Conservation (phyloP, 2,888 invertebrate species). For the Eugnorisma glareosa region DNA sequence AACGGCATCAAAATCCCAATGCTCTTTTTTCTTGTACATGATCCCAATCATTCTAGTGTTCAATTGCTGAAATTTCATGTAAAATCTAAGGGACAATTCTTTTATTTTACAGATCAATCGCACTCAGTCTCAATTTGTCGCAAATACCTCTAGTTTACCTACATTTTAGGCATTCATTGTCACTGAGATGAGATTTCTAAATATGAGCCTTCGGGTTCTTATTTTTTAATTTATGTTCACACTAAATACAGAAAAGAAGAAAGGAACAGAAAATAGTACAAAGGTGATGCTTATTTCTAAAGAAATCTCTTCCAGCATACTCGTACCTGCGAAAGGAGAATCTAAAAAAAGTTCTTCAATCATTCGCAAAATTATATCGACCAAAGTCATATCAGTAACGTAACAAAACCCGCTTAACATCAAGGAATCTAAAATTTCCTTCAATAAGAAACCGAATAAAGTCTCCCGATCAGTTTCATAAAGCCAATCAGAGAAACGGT, state of each 20-base stretch:
- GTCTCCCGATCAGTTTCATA: slow-evolving; percentile 1
- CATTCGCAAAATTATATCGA: neutral
- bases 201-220: too few relatives aligned
- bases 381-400: neutral
- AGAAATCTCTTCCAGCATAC: too few relatives aligned
- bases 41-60: neutral
- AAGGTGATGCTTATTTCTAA: too few relatives aligned
- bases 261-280: too few relatives aligned
- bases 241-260: too few relatives aligned
- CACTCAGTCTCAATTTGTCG: neutral
- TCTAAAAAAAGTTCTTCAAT: too few relatives aligned
- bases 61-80: neutral
- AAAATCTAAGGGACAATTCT: neutral
- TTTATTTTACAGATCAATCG: neutral
- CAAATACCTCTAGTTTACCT: neutral
- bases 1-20: neutral
- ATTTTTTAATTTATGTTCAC: too few relatives aligned
- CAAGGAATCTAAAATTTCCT: neutral
- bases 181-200: neutral
- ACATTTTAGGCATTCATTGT: neutral
- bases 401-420: neutral
- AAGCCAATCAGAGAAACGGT: neutral
- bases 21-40: too few relatives aligned
- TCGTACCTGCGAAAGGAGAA: too few relatives aligned
- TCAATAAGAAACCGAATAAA: slow-evolving; percentile 17